Base-by-base conservation (phyloP, 2,888 invertebrate species). In the Epinotia brunnichana region DNA sequence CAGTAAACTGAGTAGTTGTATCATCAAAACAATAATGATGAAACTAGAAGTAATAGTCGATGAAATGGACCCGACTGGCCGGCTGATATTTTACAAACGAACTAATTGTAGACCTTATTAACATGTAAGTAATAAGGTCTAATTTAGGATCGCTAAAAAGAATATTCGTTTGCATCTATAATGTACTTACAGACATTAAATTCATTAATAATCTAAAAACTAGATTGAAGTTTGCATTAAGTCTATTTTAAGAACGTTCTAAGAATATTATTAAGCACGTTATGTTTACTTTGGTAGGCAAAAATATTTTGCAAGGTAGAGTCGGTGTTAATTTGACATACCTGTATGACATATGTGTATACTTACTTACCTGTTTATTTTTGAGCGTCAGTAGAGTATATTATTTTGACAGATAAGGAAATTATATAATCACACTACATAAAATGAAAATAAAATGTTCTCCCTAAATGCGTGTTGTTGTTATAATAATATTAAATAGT, bases 11-110 rank as follows among this genome's bases (percentile, higher is more conserved):
- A 15, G 60, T 41, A 19, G 13, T 59, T 61, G 44, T 61, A 44
- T 61, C 4, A 21, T 61, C 11, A 61, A 61, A 44, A 44, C 44
- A 44, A 61, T 61, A 61, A 21, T 44, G 39, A 59, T n/a, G 60
- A 21, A 41, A 61, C 41, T 61, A 15, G 13, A 60, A 39, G 60
- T 11, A 39, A 39, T 48, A 61, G 21, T 24, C 15, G 44, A 60
- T 19, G 21, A 48, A 44, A 48, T 61, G 10, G 9, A 44, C 44
- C 21, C n/a, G 61, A 44, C 61, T 21, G 39, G 35, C 35, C 57
- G 57, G n/a, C 41, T 41, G 44, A 61, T 44, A 44, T 19, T 10
- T 39, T 57, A 44, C 7, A 21, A 15, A 61, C 17, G 11, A 59
- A 59, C 17, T 11, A 44, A 15, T 21, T 61, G 15, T 21, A 39